phyloP scores from a whole-genome alignment of 1,140 invertebrate genomes.

The Ctenoplectra terminalis region DNA sequence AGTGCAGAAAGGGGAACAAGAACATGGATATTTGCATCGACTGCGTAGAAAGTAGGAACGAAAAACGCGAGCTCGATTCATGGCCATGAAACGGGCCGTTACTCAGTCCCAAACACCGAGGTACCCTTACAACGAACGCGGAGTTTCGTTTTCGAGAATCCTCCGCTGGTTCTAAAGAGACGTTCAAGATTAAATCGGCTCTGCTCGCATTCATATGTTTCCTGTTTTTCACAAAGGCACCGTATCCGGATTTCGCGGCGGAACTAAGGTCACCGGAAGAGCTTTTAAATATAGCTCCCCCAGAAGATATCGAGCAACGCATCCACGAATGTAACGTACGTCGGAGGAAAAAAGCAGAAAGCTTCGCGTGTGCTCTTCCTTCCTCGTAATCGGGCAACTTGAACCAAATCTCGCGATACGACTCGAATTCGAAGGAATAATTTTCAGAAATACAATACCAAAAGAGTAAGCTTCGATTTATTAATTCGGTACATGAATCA shows the following conservation, averaged over 20 bases:
- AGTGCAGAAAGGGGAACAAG: not conserved
- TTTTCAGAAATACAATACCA: not conserved
- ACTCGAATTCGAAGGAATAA: not conserved
- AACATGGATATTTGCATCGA: not conserved
- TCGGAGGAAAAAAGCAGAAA: not conserved
- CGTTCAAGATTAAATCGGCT: slow-evolving; percentile 40
- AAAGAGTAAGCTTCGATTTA: no score
- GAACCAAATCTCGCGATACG: not conserved
- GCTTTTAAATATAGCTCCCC: not conserved
- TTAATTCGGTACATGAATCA: no score
- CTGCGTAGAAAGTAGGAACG: not conserved
- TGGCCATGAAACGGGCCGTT: not conserved
- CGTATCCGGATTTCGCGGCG: not conserved
- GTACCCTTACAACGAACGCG: not conserved
- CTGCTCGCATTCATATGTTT: slow-evolving; percentile 30
- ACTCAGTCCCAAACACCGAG: not conserved
- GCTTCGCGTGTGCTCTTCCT: not conserved
- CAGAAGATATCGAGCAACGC: not conserved
- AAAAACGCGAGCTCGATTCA: not conserved
- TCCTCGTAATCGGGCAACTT: not conserved
- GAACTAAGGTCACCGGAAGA: not conserved
- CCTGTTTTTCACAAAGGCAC: slow-evolving; percentile 25
- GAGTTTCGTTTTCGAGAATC: slow-evolving; percentile 37
- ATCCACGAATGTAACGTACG: not conserved
- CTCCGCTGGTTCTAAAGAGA: slow-evolving; percentile 2